Evolutionary conservation across 92 coral and sea anemone genomes (phyloP).

Genomic region (Zoanthus sociatus): DNA sequence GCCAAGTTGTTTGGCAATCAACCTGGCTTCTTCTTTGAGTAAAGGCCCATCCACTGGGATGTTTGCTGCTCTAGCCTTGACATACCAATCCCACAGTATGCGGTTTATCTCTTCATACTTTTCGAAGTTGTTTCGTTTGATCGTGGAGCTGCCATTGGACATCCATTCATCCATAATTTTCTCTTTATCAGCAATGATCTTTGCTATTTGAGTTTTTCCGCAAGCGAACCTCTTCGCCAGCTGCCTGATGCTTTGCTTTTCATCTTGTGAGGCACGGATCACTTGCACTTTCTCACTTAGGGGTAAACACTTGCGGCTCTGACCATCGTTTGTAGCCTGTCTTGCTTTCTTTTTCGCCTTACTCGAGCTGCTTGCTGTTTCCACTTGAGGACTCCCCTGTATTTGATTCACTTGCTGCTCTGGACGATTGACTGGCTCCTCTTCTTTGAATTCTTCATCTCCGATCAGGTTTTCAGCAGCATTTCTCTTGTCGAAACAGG

Average conservation of each 20-base stretch:
- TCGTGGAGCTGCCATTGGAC: conserved; percentile 24
- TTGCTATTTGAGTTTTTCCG: conserved; percentile 27
- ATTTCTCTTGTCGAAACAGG: conserved; percentile 11
- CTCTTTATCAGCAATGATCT: conserved; percentile 34
- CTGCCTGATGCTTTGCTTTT: conserved; percentile 30
- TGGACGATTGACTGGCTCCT: background rate
- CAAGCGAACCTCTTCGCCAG: conserved; percentile 35
- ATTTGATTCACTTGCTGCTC: background rate
- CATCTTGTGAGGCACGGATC: conserved; percentile 9
- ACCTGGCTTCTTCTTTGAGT: conserved; percentile 59
- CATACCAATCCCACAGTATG: conserved; percentile 67
- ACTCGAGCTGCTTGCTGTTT: no score
- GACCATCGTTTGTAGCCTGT: background rate
- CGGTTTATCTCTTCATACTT: conserved; percentile 58
- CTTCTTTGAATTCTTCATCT: conserved; percentile 3
- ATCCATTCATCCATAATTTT: conserved; percentile 30
- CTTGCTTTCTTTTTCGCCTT: no score
- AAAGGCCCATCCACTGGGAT: conserved; percentile 67
- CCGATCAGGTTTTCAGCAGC: background rate
- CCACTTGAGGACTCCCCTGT: no score
- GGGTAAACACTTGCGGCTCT: background rate
- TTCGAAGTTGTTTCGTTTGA: conserved; percentile 35
- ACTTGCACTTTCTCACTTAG: conserved; percentile 21
- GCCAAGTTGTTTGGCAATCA: conserved; percentile 61
- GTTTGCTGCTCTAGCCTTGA: conserved; percentile 39